Percentiles rank a stretch among this genome's conserved stretches.
Conservation (phyloP, 2,888 invertebrate species). For the Mythimna ferrago region DNA sequence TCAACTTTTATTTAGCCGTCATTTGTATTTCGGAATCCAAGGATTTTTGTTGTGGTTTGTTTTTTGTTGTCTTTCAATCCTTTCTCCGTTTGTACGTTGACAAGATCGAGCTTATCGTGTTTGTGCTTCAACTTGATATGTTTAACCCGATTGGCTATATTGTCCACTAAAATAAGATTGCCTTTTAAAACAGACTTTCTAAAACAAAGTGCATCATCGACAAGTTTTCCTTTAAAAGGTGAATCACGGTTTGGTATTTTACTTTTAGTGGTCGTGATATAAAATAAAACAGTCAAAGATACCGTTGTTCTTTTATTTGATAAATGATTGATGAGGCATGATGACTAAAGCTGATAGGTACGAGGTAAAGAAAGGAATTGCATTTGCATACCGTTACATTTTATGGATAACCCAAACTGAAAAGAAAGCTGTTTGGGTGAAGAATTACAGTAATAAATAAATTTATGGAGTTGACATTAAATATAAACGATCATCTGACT, state of each 20-base stretch:
- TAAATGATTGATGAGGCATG: slow-evolving; percentile 33
- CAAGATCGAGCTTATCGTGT: neutral
- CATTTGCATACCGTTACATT: slow-evolving; percentile 59
- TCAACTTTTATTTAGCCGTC: slow-evolving; percentile 52
- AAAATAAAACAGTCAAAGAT: slow-evolving; percentile 35
- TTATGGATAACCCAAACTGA: slow-evolving; percentile 44
- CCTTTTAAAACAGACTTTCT: slow-evolving; percentile 23
- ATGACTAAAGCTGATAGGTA: slow-evolving; percentile 24
- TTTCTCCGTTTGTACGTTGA: neutral
- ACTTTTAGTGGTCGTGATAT: slow-evolving; percentile 31
- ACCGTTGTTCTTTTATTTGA: slow-evolving; percentile 36
- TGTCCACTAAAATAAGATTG: neutral
- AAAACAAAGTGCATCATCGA: slow-evolving; percentile 29
- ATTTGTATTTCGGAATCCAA: slow-evolving; percentile 37
- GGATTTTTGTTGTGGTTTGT: slow-evolving; percentile 6
- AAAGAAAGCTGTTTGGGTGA: slow-evolving; percentile 18
- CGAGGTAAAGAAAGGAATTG: slow-evolving; percentile 20
- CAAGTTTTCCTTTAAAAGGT: slow-evolving; percentile 22
- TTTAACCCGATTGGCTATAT: neutral
- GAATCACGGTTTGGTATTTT: slow-evolving; percentile 51
- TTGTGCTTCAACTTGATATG: neutral
- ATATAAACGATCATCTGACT: neutral
- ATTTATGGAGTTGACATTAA: slow-evolving; percentile 40
- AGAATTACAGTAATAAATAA: slow-evolving; percentile 25
- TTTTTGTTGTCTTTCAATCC: slow-evolving; percentile 13